A percentile compares a stretch with the other conserved stretches of the same genome.
These are phyloP conservation scores for Suncus etruscus DNA, from an alignment of 2,113 vertebrate genomes.

Conservation along the genomic window DNA sequence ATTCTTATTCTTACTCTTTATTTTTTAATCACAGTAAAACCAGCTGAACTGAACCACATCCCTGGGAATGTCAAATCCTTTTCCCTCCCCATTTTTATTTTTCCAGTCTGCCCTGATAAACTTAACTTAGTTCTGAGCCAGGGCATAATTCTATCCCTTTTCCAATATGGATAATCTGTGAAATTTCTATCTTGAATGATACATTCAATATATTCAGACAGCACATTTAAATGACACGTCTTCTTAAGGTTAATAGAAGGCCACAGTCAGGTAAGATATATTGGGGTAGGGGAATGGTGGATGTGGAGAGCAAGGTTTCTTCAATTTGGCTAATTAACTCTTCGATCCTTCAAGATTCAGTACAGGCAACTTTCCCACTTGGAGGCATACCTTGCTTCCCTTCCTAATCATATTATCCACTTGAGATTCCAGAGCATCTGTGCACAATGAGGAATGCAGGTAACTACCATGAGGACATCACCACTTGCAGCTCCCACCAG, in stretches of 20 bases:
- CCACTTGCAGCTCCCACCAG: neutral
- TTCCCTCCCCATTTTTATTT: neutral
- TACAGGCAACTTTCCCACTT: neutral
- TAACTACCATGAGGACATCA: neutral
- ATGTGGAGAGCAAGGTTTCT: neutral
- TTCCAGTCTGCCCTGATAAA: neutral
- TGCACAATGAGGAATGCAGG: neutral
- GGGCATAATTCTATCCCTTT: neutral
- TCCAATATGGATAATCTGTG: neutral
- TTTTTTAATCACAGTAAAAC: neutral
- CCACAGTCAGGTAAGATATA: neutral
- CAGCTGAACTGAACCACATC: neutral
- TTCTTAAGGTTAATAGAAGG: slow-evolving; percentile 45
- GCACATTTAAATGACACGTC: neutral
- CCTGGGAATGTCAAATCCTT: neutral
- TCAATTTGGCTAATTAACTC: neutral
- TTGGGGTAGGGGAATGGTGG: neutral
- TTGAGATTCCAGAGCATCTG: neutral
- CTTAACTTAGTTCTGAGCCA: neutral
- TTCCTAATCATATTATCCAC: neutral
- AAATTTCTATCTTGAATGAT: neutral
- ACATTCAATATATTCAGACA: neutral
- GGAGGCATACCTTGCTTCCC: neutral
- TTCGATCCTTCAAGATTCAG: neutral
- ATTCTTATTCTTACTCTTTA: neutral